These are phyloP conservation scores for Piaya cayana DNA, from an alignment of 2,113 vertebrate species.

Conservation along the genomic window DNA sequence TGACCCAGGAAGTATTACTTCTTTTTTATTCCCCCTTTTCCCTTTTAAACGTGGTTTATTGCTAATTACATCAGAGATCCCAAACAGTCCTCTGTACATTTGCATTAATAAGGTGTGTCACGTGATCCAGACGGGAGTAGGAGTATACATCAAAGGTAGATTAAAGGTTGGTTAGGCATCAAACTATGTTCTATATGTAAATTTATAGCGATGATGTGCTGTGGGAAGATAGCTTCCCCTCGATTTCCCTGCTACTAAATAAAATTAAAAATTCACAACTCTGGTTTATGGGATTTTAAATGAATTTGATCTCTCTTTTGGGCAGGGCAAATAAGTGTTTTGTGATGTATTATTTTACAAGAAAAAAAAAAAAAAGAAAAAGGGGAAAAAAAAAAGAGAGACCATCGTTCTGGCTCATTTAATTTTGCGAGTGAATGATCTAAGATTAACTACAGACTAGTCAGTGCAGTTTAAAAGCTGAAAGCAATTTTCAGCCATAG, in stretches of 20 bases:
- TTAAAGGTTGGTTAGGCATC: constrained; percentile 91
- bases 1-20: constrained; percentile 44
- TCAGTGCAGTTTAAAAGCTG: constrained; percentile 89
- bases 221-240: constrained; percentile 86
- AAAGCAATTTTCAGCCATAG: constrained; percentile 89
- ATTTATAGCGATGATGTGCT: constrained; percentile 89
- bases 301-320: constrained; percentile 88
- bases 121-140: constrained; percentile 76
- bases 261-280: constrained; percentile 97
- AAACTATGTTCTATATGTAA: constrained; percentile 91
- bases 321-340: constrained; percentile 92
- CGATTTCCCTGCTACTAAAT: constrained; percentile 90
- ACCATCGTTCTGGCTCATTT: constrained; percentile 86
- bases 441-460: constrained; percentile 91
- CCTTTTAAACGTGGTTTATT: constrained; percentile 60
- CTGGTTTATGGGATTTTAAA: constrained; percentile 90
- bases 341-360: constrained; percentile 84
- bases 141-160: constrained; percentile 86
- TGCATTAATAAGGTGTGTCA: constrained; percentile 79
- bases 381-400: background rate
- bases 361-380: constrained; percentile 47
- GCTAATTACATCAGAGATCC: constrained; percentile 78
- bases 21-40: background rate
- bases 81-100: constrained; percentile 82
- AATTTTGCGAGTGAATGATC: constrained; percentile 89